A percentile compares a stretch with the other conserved stretches of the same genome.
Evolutionary conservation across 2,113 vertebrate species (phyloP).

Genomic region (Meleagris gallopavo): DNA sequence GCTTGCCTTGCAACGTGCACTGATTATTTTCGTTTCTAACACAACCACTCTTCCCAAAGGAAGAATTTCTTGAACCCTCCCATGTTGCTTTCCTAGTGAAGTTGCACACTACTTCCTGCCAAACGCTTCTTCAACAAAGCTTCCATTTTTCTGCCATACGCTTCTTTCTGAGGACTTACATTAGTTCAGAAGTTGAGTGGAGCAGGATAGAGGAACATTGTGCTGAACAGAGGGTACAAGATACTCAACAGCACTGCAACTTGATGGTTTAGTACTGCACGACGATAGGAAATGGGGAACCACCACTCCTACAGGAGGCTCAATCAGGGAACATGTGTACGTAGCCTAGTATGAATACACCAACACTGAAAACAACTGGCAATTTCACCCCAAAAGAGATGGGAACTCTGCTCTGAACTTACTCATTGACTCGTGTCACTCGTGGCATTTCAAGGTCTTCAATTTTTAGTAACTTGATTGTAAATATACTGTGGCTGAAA

Average conservation of each 20-base stretch:
- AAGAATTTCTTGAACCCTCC: not conserved
- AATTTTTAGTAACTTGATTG: conserved; percentile 88
- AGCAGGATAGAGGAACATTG: not conserved
- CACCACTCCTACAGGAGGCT: not conserved
- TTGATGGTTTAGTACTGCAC: not conserved
- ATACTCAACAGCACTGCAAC: not conserved
- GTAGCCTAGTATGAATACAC: not conserved
- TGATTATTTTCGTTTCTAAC: not conserved
- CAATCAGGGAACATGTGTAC: not conserved
- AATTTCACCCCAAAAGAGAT: not conserved
- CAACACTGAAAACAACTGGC: not conserved
- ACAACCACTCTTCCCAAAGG: not conserved
- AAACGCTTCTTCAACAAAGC: not conserved
- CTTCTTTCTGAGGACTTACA: not conserved
- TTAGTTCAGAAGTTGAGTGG: not conserved
- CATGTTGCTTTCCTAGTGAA: not conserved
- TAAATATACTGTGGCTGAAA: conserved; percentile 94
- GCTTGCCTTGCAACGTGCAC: not conserved
- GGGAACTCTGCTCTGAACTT: conserved; percentile 70
- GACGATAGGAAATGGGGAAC: accelerated
- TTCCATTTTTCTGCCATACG: not conserved
- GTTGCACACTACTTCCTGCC: not conserved
- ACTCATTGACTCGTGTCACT: conserved; percentile 91
- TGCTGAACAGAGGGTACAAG: not conserved
- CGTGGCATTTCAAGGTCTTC: conserved; percentile 78